Evolutionary conservation across 2,888 invertebrate species (phyloP).

Genomic region (Drosophila ezoana): DNA sequence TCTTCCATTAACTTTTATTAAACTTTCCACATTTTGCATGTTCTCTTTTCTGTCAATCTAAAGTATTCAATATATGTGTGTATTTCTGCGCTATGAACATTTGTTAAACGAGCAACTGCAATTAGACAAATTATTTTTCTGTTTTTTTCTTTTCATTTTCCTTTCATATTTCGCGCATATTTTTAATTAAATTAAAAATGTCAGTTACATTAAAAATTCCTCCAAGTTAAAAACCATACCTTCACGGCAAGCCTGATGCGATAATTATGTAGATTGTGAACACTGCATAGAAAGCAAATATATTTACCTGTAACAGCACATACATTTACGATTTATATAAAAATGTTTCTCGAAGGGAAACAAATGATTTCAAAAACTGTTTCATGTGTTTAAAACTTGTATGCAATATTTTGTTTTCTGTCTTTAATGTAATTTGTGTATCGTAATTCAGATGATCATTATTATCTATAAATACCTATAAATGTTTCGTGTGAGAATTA

Average conservation of each 20-base stretch:
- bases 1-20: slow-evolving; percentile 68
- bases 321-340: slow-evolving; percentile 22
- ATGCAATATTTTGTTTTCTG: slow-evolving; percentile 24
- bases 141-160: slow-evolving; percentile 16
- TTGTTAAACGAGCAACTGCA: slow-evolving; percentile 65
- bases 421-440: slow-evolving; percentile 44
- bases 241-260: slow-evolving; percentile 44
- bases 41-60: slow-evolving; percentile 38
- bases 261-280: slow-evolving; percentile 20
- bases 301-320: slow-evolving; percentile 22
- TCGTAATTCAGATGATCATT: slow-evolving; percentile 50
- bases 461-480: slow-evolving; percentile 35
- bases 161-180: slow-evolving; percentile 40
- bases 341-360: slow-evolving; percentile 16
- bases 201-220: slow-evolving; percentile 31
- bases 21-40: slow-evolving; percentile 52
- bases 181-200: slow-evolving; percentile 65
- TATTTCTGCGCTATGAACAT: slow-evolving; percentile 43
- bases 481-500: slow-evolving; percentile 57
- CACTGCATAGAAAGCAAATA: slow-evolving; percentile 32
- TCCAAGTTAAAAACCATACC: slow-evolving; percentile 52
- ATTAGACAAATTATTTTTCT: slow-evolving; percentile 56
- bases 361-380: slow-evolving; percentile 12
- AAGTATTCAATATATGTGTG: slow-evolving; percentile 52
- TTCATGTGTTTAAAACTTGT: slow-evolving; percentile 16